A percentile compares a stretch with the other conserved stretches of the same genome.
Evolutionary conservation across 2,797 vertebrate species (phyloP).

Genomic region (Myotis pilosus): DNA sequence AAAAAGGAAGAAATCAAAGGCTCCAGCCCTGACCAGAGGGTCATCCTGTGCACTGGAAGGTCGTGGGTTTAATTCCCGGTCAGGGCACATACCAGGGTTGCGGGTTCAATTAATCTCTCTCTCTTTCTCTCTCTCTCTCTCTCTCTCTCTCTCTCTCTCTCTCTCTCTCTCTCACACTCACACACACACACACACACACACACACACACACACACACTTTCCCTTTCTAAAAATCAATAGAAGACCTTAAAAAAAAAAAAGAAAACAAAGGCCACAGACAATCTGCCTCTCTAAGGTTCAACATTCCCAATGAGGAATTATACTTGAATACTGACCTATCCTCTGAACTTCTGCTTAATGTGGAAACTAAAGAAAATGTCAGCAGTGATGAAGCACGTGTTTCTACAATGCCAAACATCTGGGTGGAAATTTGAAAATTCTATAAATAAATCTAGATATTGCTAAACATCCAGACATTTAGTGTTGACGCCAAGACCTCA

Average conservation of each 20-base stretch:
- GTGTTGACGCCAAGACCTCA: neutral
- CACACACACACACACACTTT: neutral
- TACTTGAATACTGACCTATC: neutral
- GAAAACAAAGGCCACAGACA: neutral
- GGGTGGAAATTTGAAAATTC: slow-evolving; percentile 22
- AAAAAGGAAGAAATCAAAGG: neutral
- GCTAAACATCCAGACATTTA: slow-evolving; percentile 7
- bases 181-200: too few relatives aligned
- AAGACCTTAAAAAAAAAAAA: neutral
- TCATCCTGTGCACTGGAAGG: neutral
- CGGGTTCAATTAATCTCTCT: neutral
- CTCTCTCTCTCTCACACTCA: too few relatives aligned
- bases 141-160: too few relatives aligned
- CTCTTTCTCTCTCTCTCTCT: too few relatives aligned
- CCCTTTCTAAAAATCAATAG: neutral
- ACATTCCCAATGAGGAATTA: neutral
- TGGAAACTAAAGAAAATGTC: neutral
- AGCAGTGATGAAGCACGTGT: neutral
- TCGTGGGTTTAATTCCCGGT: neutral
- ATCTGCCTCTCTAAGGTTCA: neutral
- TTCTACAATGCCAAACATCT: slow-evolving; percentile 26
- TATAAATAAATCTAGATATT: slow-evolving; percentile 51
- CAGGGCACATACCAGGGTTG: neutral
- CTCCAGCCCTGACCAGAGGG: neutral
- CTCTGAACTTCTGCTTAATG: neutral